A percentile compares a stretch with the other conserved stretches of the same genome.
phyloP scores from a whole-genome alignment of 1,140 invertebrate genomes.

The Platorchestia sp. region DNA sequence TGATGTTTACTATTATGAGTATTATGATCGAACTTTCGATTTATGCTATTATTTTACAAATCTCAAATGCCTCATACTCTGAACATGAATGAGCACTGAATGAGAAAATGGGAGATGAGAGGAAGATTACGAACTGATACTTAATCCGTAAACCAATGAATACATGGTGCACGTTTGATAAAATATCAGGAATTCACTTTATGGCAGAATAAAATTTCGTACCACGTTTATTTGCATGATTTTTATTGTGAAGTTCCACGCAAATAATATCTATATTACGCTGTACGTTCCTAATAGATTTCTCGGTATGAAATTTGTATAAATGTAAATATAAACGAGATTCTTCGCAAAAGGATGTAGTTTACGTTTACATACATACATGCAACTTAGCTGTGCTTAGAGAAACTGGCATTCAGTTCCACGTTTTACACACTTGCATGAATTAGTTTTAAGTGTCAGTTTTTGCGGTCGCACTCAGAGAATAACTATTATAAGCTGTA shows the following conservation, averaged over 20 bases:
- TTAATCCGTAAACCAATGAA: background rate
- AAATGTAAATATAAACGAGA: background rate
- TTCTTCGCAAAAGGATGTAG: background rate
- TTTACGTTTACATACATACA: background rate
- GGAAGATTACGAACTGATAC: background rate
- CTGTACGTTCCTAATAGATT: background rate
- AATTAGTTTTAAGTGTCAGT: background rate
- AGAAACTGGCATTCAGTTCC: background rate
- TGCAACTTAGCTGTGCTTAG: background rate
- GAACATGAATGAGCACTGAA: background rate
- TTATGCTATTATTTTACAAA: background rate
- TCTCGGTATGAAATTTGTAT: background rate
- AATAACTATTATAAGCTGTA: background rate
- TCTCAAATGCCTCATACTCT: background rate
- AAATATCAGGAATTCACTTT: background rate
- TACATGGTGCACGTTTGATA: background rate
- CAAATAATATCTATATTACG: background rate
- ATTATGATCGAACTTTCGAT: background rate
- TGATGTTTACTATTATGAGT: background rate
- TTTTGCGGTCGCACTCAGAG: background rate
- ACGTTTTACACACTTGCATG: background rate
- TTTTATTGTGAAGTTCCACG: background rate
- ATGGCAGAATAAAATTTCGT: background rate
- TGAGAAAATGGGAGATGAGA: background rate
- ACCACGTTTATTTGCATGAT: background rate